Evolutionary conservation across 2,113 vertebrate genomes (phyloP).

Genomic region (Triplophysa dalaica): DNA sequence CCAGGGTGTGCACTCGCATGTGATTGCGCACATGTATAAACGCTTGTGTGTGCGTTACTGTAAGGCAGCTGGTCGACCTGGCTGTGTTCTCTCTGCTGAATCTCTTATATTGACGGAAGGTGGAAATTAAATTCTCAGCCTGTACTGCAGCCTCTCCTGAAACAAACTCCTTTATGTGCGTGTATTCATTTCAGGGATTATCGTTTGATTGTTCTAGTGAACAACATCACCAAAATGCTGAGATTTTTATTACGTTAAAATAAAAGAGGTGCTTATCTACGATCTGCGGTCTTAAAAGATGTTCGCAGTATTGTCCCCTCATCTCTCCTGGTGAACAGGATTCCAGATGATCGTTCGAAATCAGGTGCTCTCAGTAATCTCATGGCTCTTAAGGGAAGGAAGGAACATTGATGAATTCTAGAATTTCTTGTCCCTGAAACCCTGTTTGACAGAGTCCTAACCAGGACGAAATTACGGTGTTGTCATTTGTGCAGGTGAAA

Average conservation of each 20-base stretch:
- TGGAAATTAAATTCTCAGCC: neutral
- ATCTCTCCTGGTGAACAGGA: neutral
- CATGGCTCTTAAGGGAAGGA: neutral
- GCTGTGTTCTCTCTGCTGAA: constrained; percentile 12
- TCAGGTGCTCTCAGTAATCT: neutral
- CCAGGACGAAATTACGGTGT: neutral
- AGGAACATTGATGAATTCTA: neutral
- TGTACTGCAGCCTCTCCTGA: constrained; percentile 26
- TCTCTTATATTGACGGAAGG: constrained; percentile 2
- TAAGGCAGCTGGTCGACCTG: constrained; percentile 42
- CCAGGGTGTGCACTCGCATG: constrained; percentile 58
- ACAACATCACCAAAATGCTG: neutral
- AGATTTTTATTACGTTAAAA: neutral
- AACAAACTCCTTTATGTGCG: neutral
- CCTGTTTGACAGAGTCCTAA: neutral
- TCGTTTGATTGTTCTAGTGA: neutral
- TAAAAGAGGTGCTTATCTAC: neutral
- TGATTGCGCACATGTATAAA: constrained; percentile 49
- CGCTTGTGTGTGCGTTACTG: constrained; percentile 57
- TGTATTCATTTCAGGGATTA: neutral
- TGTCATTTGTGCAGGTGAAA: neutral
- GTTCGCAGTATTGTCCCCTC: neutral
- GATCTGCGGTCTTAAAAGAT: neutral
- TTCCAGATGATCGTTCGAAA: constrained; percentile 3
- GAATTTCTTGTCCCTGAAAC: neutral